Conservation (phyloP, 1,140 invertebrate species). For the Carposina sasakii region DNA sequence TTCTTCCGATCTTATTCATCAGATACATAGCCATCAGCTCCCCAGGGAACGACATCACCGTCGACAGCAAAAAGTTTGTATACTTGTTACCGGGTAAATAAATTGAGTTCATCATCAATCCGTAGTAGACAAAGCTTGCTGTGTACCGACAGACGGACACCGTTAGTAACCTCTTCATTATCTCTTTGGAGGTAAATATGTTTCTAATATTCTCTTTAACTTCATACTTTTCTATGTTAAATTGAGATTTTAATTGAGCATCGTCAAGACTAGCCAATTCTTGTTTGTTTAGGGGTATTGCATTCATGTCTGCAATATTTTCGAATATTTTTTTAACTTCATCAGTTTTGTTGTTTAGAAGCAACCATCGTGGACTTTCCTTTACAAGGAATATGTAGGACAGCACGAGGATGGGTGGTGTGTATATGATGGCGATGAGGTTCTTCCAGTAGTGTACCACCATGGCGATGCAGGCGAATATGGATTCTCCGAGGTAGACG, state of each 20-base stretch:
- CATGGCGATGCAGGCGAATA: slow-evolving; percentile 79
- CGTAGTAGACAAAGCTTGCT: slow-evolving; percentile 84
- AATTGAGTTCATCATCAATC: slow-evolving; percentile 83
- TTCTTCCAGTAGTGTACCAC: slow-evolving; percentile 80
- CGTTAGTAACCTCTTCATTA: slow-evolving; percentile 37
- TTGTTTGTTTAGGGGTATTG: slow-evolving; percentile 35
- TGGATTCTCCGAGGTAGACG: slow-evolving; percentile 80
- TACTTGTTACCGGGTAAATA: slow-evolving; percentile 80
- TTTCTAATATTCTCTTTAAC: slow-evolving; percentile 32
- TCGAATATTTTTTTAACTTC: slow-evolving; percentile 75
- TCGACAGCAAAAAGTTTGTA: slow-evolving; percentile 78
- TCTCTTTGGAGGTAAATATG: slow-evolving; percentile 38
- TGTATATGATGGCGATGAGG: slow-evolving; percentile 79
- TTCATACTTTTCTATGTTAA: slow-evolving; percentile 26
- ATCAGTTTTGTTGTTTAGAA: slow-evolving; percentile 79
- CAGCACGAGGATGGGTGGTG: slow-evolving; percentile 76
- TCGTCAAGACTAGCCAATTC: slow-evolving; percentile 33
- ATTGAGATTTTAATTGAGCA: slow-evolving; percentile 32
- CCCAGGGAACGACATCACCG: slow-evolving; percentile 79
- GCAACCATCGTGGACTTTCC: slow-evolving; percentile 82
- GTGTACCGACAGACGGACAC: slow-evolving; percentile 76
- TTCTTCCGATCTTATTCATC: slow-evolving; percentile 77
- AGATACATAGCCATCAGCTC: slow-evolving; percentile 77
- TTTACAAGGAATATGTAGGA: slow-evolving; percentile 74
- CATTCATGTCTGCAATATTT: slow-evolving; percentile 77